Conservation (phyloP, 2,113 vertebrate genomes). For the Rhinolophus ferrumequinum region DNA sequence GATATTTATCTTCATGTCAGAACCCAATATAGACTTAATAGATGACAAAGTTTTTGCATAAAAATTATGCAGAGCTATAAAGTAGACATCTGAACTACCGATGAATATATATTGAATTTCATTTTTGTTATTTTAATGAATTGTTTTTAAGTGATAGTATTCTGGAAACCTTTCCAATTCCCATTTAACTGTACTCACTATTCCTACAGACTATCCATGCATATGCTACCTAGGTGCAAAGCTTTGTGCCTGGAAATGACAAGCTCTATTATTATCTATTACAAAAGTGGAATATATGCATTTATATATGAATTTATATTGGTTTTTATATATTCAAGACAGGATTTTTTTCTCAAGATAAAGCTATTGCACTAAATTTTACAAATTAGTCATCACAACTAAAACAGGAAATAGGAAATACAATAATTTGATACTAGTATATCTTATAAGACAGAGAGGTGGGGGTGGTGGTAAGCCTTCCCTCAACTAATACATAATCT, state of each 20-base stretch:
- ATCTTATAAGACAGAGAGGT: not conserved
- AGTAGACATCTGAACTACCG: not conserved
- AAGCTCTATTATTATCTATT: not conserved
- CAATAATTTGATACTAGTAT: not conserved
- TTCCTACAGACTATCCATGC: not conserved
- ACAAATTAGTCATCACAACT: not conserved
- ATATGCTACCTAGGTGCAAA: not conserved
- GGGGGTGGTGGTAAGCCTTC: not conserved
- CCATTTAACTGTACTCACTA: not conserved
- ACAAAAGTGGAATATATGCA: not conserved
- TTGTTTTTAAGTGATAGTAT: not conserved
- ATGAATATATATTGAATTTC: not conserved
- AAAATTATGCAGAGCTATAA: slow-evolving; percentile 23
- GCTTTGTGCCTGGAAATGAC: not conserved
- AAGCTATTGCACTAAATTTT: not conserved
- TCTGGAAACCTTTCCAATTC: not conserved
- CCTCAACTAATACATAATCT: not conserved
- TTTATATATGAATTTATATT: not conserved
- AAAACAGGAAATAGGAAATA: not conserved
- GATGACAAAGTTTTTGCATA: not conserved
- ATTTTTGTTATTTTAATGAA: slow-evolving; percentile 10
- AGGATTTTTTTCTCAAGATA: slow-evolving; percentile 1
- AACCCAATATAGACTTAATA: not conserved
- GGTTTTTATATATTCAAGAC: not conserved
- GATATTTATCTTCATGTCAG: not conserved